Evolutionary conservation across 2,113 vertebrate species (phyloP), one percentile per base, ranked within the genome.

Genomic region (Podarcis raffonei): DNA sequence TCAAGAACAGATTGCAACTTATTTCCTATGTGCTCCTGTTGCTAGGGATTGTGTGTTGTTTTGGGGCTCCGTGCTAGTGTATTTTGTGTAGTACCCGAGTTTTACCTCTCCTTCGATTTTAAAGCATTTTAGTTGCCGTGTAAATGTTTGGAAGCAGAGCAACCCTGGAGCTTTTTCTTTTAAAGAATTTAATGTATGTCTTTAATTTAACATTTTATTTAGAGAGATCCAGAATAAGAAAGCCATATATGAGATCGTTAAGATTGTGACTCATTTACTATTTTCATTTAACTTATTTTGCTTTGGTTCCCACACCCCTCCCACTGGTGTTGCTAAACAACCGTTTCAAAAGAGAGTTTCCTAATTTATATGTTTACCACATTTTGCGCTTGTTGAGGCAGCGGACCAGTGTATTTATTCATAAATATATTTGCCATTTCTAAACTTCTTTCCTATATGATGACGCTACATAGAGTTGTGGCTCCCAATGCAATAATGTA

Each of bases 401-500:
- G 95, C 93, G 94, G 92, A 93, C 95, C 91, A 80, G 79, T 94
- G 90, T 96, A 92, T 96, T 97, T 95, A 94, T 80, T 42, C 68
- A 87, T 95, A 95, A 71, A 68, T 95, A 94, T 96, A 96, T 97
- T 94, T 92, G 95, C 95, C 86, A 93, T 95, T 96, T 97, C 93
- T 95, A 95, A 95, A 92, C 89, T 95, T 93, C 95, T 95, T 96
- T 97, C 92, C 93, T 97, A 96, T 96, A 94, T 96, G 97, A 96
- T 9, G 39, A 97, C 96, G 97, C 97, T 97, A 95, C 97, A 97
- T 96, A 96, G 93, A 42, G 80, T 93, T 97, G 97, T 97, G 97
- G 97, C 96, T 97, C 96, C 95, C 96, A 95, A 98, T 98, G 98
- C 98, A 98, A 98, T 98, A 98, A 98, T 98, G 98, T 98, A 98